Evolutionary conservation across 2,888 invertebrate species (phyloP), one percentile per base, ranked within the genome.

Genomic region (Neria commutata): DNA sequence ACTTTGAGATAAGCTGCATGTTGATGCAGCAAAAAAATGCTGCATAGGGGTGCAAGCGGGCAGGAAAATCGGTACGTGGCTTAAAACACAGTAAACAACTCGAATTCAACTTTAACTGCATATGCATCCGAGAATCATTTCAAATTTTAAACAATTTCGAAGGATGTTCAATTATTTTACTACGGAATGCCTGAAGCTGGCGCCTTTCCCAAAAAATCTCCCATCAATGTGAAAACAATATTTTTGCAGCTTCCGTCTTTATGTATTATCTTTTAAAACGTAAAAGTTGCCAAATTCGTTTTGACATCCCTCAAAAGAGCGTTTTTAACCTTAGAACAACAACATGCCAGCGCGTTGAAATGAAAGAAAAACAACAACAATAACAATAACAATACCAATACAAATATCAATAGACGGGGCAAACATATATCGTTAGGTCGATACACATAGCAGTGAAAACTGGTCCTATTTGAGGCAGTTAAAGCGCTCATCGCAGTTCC

Each of bases 261-360:
- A 14, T 6, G 4, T n/a, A 37, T 29, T n/a, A n/a, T n/a, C n/a
- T n/a, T n/a, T n/a, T n/a, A 42, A 42, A 42, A 42, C 21, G 17
- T 42, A 17, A 21, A 29, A 29, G 6, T 26, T 47, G 40, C 42
- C 26, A 24, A 24, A 33, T 16, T n/a, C 33, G 17, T 21, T 45
- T 49, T 25, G 49, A 53, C 50, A 57, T 37, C 48, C 47, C 40
- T 60, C 45, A 23, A 3, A 17, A 2, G 17, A 1, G 11, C 21
- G 34, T 24, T 45, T 29, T 47, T 45, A 47, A 47, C 51, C 52
- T 37, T 56, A 53, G 49, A 37, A 53, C 53, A 48, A 52, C 56
- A 61, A 58, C 62, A 61, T 54, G 60, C 60, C 60, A 64, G 63
- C 63, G 65, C 65, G 66, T 65, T 63, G 64, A 63, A 66, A 65